Evolutionary conservation across 2,113 vertebrate species (phyloP).

Genomic region (Notothenia coriiceps): DNA sequence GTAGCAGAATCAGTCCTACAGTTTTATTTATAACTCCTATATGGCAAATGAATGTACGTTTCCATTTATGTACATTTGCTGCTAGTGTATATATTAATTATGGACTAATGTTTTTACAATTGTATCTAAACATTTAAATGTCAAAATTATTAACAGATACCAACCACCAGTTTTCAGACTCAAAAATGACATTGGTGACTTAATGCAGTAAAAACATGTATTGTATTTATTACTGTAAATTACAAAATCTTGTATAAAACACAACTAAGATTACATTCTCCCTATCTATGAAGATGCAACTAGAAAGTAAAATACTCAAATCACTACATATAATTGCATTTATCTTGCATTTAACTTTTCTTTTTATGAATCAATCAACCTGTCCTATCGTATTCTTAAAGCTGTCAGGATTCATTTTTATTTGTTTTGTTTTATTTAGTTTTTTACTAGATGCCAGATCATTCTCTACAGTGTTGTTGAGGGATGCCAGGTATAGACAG

Average conservation of each 20-base stretch:
- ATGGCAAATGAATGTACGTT: neutral
- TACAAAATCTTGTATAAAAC: neutral
- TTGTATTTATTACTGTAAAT: neutral
- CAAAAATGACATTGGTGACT: neutral
- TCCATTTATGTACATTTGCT: neutral
- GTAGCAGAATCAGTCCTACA: neutral
- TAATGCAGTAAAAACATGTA: neutral
- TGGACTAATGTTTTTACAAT: neutral
- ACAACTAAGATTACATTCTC: neutral
- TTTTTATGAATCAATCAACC: slow-evolving; percentile 2
- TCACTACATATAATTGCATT: neutral
- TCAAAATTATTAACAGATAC: neutral
- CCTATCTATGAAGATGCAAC: neutral
- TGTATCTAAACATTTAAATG: neutral
- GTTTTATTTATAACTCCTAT: neutral
- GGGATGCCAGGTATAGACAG: neutral
- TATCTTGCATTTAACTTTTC: neutral
- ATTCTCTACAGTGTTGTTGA: neutral
- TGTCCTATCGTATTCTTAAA: neutral
- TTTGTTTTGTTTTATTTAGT: too few relatives aligned
- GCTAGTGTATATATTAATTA: neutral
- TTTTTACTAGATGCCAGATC: neutral
- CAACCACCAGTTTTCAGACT: neutral
- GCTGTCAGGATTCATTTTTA: too few relatives aligned
- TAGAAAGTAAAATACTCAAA: neutral